Conservation (phyloP, 2,113 vertebrate species). For the Vombatus ursinus region DNA sequence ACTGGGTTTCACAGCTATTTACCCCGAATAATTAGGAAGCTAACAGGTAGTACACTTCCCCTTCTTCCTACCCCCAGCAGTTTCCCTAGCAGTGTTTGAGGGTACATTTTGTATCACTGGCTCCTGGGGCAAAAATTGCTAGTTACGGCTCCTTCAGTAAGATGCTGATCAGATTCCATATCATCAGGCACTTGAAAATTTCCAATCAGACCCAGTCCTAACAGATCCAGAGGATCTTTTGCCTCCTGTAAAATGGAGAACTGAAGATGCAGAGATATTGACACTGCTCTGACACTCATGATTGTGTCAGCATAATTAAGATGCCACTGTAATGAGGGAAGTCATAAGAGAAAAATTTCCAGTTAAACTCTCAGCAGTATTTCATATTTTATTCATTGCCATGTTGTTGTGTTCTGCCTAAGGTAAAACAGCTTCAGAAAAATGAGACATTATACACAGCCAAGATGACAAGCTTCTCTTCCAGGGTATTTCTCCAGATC, state of each 20-base stretch:
- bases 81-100: background rate
- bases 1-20: background rate
- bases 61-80: background rate
- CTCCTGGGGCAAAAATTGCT: background rate
- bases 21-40: background rate
- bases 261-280: background rate
- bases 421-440: constrained; percentile 45
- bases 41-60: background rate
- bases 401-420: constrained; percentile 35
- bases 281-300: background rate
- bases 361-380: constrained; percentile 15
- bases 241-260: background rate
- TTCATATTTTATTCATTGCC: constrained; percentile 50
- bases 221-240: background rate
- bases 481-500: rapidly evolving
- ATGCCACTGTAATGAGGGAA: constrained; percentile 32
- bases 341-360: constrained; percentile 40
- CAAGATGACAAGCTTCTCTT: constrained; percentile 13
- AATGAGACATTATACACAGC: background rate
- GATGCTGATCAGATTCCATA: background rate
- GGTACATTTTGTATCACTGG: background rate
- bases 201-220: background rate
- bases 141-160: background rate
- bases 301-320: background rate
- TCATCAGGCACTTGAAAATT: background rate